Percentiles rank a stretch among this genome's conserved stretches.
phyloP scores from a whole-genome alignment of 2,113 vertebrate genomes.

The Mesocricetus auratus region DNA sequence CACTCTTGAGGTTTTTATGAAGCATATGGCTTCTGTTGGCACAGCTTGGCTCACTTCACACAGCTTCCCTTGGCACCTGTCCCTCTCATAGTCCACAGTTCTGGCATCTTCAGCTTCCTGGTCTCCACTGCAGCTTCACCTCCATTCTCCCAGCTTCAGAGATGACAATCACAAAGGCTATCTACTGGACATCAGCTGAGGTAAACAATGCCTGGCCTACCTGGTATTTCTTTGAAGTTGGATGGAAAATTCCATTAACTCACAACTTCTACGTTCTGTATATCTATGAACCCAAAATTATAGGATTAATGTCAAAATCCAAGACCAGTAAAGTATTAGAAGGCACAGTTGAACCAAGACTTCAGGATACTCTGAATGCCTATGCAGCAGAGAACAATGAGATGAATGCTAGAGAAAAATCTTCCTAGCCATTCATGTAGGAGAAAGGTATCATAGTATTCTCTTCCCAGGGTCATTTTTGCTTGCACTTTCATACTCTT shows the following conservation, averaged over 20 bases:
- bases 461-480: background rate
- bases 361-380: background rate
- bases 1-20: background rate
- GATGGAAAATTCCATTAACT: background rate
- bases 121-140: background rate
- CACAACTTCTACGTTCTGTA: background rate
- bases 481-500: background rate
- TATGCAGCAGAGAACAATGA: background rate
- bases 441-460: background rate
- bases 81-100: background rate
- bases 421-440: background rate
- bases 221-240: background rate
- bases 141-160: background rate
- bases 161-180: background rate
- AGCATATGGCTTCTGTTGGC: background rate
- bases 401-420: background rate
- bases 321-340: background rate
- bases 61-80: background rate
- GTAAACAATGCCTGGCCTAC: background rate
- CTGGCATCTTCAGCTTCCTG: background rate
- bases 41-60: no score
- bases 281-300: background rate
- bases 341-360: background rate
- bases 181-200: background rate
- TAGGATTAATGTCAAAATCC: background rate